phyloP scores from a whole-genome alignment of 2,888 invertebrate species.

The Chymomyza procnemis region DNA sequence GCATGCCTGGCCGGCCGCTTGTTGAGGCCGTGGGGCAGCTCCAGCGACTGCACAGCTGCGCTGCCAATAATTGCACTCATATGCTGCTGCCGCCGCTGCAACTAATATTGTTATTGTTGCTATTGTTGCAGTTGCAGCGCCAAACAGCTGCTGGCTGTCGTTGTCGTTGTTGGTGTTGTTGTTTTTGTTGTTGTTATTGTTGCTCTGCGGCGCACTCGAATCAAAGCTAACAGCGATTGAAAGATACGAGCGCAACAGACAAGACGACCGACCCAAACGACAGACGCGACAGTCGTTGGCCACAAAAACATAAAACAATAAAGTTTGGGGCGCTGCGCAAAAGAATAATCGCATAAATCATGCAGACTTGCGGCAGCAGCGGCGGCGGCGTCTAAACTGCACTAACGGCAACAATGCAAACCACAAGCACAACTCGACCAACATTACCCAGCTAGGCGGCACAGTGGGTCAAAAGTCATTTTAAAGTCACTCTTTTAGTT shows the following conservation, averaged over 20 bases:
- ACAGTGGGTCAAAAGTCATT: not conserved
- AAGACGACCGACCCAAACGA: conserved; percentile 8
- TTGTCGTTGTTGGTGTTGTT: not conserved
- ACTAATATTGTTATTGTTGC: conserved; percentile 35
- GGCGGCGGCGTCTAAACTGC: conserved; percentile 56
- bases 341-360: conserved; percentile 73
- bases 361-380: conserved; percentile 63
- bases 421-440: not conserved
- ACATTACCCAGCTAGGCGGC: not conserved
- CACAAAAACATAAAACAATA: conserved; percentile 72
- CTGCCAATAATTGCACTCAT: conserved; percentile 44
- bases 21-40: conserved; percentile 17
- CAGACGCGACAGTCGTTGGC: conserved; percentile 31
- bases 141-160: conserved; percentile 49
- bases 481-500: not conserved
- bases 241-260: conserved; percentile 44
- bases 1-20: conserved; percentile 41
- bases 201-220: conserved; percentile 38
- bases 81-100: conserved; percentile 33
- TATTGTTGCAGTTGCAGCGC: conserved; percentile 29
- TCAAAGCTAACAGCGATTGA: conserved; percentile 51
- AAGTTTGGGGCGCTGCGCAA: conserved; percentile 66
- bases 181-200: not conserved
- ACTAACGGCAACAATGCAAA: conserved; percentile 50
- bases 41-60: conserved; percentile 28